These are phyloP conservation scores for Calidris pygmaea DNA, from an alignment of 2,113 vertebrate species.

Conservation along the genomic window DNA sequence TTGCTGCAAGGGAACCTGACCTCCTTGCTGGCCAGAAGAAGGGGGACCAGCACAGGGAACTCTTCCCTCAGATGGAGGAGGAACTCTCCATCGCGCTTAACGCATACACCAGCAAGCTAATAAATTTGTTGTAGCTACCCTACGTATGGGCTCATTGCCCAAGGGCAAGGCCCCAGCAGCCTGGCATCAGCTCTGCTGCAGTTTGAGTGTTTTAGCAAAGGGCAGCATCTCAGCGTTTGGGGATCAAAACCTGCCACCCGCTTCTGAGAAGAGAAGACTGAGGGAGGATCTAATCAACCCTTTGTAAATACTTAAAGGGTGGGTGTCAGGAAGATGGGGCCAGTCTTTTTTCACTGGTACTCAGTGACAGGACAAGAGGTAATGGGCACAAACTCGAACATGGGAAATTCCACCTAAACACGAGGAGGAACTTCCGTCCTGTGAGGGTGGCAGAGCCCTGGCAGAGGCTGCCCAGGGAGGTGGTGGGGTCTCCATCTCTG, in stretches of 20 bases:
- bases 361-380: too few species aligned
- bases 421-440: too few species aligned
- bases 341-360: too few species aligned
- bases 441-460: too few species aligned
- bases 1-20: background rate
- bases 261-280: background rate
- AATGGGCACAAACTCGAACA: too few species aligned
- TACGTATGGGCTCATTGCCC: accelerated
- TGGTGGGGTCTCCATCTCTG: too few species aligned
- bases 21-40: background rate
- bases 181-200: accelerated
- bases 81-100: background rate
- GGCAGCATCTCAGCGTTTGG: accelerated
- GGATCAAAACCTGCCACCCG: background rate
- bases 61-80: too few species aligned
- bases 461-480: too few species aligned
- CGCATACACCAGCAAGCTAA: background rate
- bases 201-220: accelerated
- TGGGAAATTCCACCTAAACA: too few species aligned
- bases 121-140: background rate
- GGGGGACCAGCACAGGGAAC: background rate
- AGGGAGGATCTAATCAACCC: too few species aligned
- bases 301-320: too few species aligned
- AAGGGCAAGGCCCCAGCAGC: background rate
- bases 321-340: too few species aligned